These are phyloP conservation scores for Pseudochromis fuscus DNA, from an alignment of 2,797 vertebrate species.

Conservation along the genomic window DNA sequence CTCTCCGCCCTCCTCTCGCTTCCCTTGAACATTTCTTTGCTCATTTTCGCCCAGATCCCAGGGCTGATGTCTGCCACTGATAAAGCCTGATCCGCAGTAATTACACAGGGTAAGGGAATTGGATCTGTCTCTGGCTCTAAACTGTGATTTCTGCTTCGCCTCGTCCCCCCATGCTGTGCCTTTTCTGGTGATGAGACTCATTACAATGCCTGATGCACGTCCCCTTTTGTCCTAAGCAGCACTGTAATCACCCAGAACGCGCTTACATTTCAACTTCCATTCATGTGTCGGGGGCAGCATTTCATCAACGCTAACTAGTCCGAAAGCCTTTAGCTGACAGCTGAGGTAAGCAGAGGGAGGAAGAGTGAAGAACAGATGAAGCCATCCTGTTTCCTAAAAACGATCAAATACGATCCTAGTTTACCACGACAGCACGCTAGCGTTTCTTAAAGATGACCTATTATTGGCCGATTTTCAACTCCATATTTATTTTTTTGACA, in stretches of 20 bases:
- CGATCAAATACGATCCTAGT: neutral
- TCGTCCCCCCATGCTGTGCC: conserved; percentile 53
- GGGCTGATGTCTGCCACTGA: conserved; percentile 80
- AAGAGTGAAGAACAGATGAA: neutral
- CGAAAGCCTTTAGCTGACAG: conserved; percentile 6
- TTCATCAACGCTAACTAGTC: conserved; percentile 39
- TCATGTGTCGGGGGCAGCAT: conserved; percentile 43
- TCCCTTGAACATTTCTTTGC: conserved; percentile 73
- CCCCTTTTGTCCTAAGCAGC: conserved; percentile 68
- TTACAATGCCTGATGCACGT: conserved; percentile 74
- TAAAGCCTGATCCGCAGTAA: conserved; percentile 78
- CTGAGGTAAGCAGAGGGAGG: neutral
- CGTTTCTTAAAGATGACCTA: neutral
- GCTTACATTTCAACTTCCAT: conserved; percentile 61
- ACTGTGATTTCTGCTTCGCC: conserved; percentile 67
- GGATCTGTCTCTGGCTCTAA: conserved; percentile 73
- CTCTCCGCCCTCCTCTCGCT: conserved; percentile 50
- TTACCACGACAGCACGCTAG: neutral
- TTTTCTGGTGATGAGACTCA: conserved; percentile 75
- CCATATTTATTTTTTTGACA: no score
- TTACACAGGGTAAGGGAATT: conserved; percentile 78
- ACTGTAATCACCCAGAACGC: conserved; percentile 64
- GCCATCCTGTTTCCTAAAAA: neutral
- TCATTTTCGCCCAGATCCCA: conserved; percentile 70
- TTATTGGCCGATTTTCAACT: no score